Evolutionary conservation across 2,888 invertebrate species (phyloP), one percentile per base, ranked within the genome.

Genomic region (Meiosimyza platycephala): DNA sequence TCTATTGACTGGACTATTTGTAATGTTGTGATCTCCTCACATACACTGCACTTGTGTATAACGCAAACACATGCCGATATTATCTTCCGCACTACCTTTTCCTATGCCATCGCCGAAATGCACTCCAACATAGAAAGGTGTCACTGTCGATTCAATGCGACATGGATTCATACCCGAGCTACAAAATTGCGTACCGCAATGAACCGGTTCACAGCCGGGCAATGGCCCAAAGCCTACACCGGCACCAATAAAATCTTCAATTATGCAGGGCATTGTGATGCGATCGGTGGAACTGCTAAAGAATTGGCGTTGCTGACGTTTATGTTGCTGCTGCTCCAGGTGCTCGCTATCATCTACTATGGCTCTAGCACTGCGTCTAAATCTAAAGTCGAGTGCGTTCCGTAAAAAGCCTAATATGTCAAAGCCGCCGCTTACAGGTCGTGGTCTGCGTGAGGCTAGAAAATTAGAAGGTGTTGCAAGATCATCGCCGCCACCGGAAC

Each of bases 231-330:
- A 72, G 0, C 84, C 83, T 60, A 83, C 75, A 0, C 86, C 86
- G 3, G 84, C 93, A 88, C 92, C 91, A 74, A 95, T 90, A 81
- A 95, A 93, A 83, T 95, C 95, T 81, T 95, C 95, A 71, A 93
- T 92, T 82, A 95, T 94, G 80, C 95, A 95, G 0, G 95, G 94
- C 87, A 95, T 92, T 1, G 94, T 91, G 64, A 95, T 90, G 65
- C 93, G 90, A 83, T 95, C 94, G 15, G 87, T 88, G 82, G 95
- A 95, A 0, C 79, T 82, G 70, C 84, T 83, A 50, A 79, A 84
- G 74, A 84, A 83, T 64, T 87, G 86, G 2, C 84, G 75, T 55
- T 57, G 18, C 22, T 50, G 47, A 5, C 59, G 52, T 9, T 40
- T 40, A 9, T 40, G 40, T 40, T n/a, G 50, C 9, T n/a, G 50